Conservation (phyloP, 2,888 invertebrate genomes). For the Steinernema hermaphroditum region DNA sequence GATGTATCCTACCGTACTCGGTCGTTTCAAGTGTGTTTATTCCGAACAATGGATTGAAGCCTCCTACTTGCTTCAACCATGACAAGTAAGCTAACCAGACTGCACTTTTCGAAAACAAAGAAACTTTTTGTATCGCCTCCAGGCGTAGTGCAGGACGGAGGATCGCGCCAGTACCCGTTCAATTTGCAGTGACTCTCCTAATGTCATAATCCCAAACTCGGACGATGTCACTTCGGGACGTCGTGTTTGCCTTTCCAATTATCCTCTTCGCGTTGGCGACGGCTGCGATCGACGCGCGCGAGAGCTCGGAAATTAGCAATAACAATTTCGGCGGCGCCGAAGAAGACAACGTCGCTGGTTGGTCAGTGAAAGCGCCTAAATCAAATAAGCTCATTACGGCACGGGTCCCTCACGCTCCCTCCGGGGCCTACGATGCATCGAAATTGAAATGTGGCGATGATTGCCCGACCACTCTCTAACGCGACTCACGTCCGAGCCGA, state of each 20-base stretch:
- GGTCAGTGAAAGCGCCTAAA: conserved; percentile 15
- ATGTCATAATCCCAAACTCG: not conserved
- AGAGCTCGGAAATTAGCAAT: conserved; percentile 10
- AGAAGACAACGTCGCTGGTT: not conserved
- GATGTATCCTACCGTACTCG: no score
- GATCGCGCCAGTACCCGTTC: no score
- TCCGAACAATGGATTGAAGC: no score
- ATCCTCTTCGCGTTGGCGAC: not conserved
- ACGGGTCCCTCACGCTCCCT: not conserved
- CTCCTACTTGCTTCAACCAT: no score
- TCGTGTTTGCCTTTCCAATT: conserved; percentile 9
- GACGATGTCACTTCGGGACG: not conserved
- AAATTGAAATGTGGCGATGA: conserved; percentile 28
- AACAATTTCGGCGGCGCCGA: not conserved
- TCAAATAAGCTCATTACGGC: conserved; percentile 16
- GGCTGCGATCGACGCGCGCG: not conserved
- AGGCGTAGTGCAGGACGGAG: no score
- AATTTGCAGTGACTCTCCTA: no score
- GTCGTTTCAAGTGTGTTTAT: no score
- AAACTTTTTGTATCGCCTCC: no score
- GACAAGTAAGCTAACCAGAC: no score
- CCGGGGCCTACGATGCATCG: conserved; percentile 22
- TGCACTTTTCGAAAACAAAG: no score
- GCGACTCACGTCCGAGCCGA: not conserved
- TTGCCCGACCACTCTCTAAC: conserved; percentile 23